Evolutionary conservation across 2,888 invertebrate species (phyloP), one percentile per base, ranked within the genome.

Genomic region (Nomada hirtipes): DNA sequence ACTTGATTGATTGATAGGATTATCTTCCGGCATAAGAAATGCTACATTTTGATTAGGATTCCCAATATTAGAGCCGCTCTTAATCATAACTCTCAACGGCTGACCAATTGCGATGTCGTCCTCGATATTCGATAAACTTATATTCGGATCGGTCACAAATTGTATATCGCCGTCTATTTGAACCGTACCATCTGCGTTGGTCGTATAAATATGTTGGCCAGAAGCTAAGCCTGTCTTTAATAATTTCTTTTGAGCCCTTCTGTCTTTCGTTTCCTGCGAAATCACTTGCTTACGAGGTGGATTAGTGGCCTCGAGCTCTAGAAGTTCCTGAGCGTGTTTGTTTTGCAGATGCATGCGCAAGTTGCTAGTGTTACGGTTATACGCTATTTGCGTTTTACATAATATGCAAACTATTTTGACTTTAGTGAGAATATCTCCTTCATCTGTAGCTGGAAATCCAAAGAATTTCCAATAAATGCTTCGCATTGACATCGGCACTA

Each of bases 401-500:
- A 95, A 77, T 57, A 94, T 93, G 76, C 95, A 95, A 55, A 95
- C 94, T 23, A 94, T 94, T 88, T 94, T 94, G 0, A 94, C 92
- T 91, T 94, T 94, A n/a, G 93, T 94, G 1, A 94, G 83, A 74
- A 94, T 94, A 47, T 93, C 93, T 3, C 94, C 94, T 2, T 94
- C 93, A n/a, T 94, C 94, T 7, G 93, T 93, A 0, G 94, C 95
- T 52, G 95, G 95, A 89, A 95, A 95, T 13, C 95, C 95, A 89
- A 94, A 95, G 85, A 94, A 94, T 86, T 94, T 94, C 95, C 95
- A 95, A 82, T 95, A 95, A 68, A 94, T 94, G 78, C 94, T 94
- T 52, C 94, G 89, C 95, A 95, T 95, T 2, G 94, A 93, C 89
- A 93, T 93, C 0, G 95, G 95, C 36, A 95, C 94, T 2, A 95